Evolutionary conservation across 2,888 invertebrate genomes (phyloP), one percentile per base, ranked within the genome.

Genomic region (Caenorhabditis virilis): DNA sequence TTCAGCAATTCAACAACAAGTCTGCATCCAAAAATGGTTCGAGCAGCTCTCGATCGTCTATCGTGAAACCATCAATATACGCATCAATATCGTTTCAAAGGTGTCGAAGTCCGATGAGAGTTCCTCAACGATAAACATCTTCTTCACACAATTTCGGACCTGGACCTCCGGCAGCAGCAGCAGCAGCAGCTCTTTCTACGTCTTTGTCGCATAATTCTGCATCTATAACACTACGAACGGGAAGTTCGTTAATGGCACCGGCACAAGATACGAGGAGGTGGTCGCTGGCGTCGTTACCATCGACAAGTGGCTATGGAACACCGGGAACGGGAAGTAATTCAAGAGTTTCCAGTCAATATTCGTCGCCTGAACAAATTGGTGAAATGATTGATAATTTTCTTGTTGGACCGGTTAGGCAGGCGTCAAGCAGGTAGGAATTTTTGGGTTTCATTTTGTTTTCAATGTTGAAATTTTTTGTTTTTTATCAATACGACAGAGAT

Each of bases 241-340:
- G 74, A 33, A 69, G 69, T 38, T 71, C 73, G 16, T 54, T 76
- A 43, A 76, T 76, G 76, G 76, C 76, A 35, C 76, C 76, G 13
- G 64, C 58, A 13, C 68, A 69, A 36, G 78, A 80, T 53, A 78
- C 76, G 35, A 67, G 82, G n/a, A 67, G 81, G 13, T 81, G 81
- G 81, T 79, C 79, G 11, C 58, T 81, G 27, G 81, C 81, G n/a
- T 82, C 81, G 11, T 59, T 81, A 48, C 97, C 97, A 15, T 95
- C 95, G 6, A 95, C 97, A 41, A 95, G 95, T 53, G 98, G 98
- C 86, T 97, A 97, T 69, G 98, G 97, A 18, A 98, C 97, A 9
- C 97, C 97, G 15, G 95, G 71, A 68, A 95, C 97, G n/a, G 95
- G 76, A 68, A 95, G 95, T 85, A 80, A 75, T 60, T 80, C 80